phyloP scores from a whole-genome alignment of 23 tunicate genomes.

The Clavelina lepadiformis region DNA sequence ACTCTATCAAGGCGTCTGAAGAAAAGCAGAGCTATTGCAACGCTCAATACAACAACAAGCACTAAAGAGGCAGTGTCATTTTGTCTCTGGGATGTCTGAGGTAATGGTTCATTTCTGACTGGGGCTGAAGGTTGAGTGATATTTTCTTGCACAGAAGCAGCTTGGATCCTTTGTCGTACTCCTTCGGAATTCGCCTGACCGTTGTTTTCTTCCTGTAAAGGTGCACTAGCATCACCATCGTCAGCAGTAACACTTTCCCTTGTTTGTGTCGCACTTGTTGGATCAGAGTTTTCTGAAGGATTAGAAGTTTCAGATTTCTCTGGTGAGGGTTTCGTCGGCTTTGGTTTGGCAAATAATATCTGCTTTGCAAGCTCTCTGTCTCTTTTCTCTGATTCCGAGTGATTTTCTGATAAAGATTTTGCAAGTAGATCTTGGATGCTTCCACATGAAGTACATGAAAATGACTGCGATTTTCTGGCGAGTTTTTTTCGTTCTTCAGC shows the following conservation, averaged over 20 bases:
- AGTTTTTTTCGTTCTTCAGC: conserved; percentile 82
- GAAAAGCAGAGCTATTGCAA: conserved; percentile 63
- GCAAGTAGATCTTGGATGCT: conserved; percentile 29
- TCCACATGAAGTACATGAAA: conserved; percentile 73
- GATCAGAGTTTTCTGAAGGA: background rate
- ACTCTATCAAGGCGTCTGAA: conserved; percentile 51
- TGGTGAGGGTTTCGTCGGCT: conserved; percentile 1
- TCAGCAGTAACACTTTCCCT: background rate
- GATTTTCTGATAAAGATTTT: no score
- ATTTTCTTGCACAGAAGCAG: conserved; percentile 1
- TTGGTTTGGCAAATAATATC: conserved; percentile 67
- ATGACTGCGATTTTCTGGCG: conserved; percentile 58
- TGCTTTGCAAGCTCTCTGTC: conserved; percentile 75
- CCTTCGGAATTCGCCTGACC: background rate
- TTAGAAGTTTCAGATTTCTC: background rate
- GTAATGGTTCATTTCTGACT: background rate
- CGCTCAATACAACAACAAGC: conserved; percentile 51
- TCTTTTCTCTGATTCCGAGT: conserved; percentile 24
- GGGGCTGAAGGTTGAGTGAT: conserved; percentile 3
- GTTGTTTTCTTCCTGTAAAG: no score
- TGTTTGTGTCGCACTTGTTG: background rate
- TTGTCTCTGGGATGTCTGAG: background rate
- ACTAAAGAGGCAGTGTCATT: conserved; percentile 51
- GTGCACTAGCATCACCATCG: no score
- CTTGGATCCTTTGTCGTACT: background rate